phyloP scores from a whole-genome alignment of 2,888 invertebrate genomes.

The Ormia ochracea region DNA sequence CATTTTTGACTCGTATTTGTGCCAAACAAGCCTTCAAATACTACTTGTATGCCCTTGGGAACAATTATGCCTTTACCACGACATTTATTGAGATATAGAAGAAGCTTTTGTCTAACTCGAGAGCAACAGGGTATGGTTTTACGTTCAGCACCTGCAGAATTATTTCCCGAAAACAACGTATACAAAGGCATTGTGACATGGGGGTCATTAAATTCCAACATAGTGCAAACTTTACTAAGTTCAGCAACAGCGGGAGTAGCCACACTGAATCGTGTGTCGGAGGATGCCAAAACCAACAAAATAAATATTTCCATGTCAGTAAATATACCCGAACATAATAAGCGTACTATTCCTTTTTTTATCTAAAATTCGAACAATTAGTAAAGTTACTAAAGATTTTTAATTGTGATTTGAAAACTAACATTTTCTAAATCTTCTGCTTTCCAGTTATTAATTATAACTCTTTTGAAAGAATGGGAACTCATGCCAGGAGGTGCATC shows the following conservation, averaged over 20 bases:
- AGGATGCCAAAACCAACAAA: conserved; percentile 89
- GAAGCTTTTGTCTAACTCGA: conserved; percentile 88
- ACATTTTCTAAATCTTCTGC: conserved; percentile 90
- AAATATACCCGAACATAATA: conserved; percentile 87
- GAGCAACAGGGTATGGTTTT: conserved; percentile 88
- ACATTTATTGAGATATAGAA: conserved; percentile 88
- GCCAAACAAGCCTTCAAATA: conserved; percentile 92
- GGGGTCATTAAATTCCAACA: conserved; percentile 86
- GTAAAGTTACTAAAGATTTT: not conserved
- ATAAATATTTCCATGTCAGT: conserved; percentile 84
- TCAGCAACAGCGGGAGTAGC: conserved; percentile 92
- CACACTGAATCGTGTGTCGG: conserved; percentile 92
- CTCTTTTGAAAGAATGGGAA: conserved; percentile 85
- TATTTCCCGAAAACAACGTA: conserved; percentile 80
- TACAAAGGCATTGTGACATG: conserved; percentile 86
- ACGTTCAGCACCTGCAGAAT: conserved; percentile 81
- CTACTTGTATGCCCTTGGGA: conserved; percentile 90
- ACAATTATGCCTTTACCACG: conserved; percentile 84
- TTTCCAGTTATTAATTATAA: conserved; percentile 84
- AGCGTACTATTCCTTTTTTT: conserved; percentile 88
- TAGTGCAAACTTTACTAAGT: conserved; percentile 84
- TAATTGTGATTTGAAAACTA: not conserved
- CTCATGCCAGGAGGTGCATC: conserved; percentile 87
- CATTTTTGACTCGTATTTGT: conserved; percentile 89
- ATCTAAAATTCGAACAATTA: conserved; percentile 76